A percentile compares a stretch with the other conserved stretches of the same genome.
Conservation (phyloP, 2,113 vertebrate species). For the Protobothrops mucrosquamatus region DNA sequence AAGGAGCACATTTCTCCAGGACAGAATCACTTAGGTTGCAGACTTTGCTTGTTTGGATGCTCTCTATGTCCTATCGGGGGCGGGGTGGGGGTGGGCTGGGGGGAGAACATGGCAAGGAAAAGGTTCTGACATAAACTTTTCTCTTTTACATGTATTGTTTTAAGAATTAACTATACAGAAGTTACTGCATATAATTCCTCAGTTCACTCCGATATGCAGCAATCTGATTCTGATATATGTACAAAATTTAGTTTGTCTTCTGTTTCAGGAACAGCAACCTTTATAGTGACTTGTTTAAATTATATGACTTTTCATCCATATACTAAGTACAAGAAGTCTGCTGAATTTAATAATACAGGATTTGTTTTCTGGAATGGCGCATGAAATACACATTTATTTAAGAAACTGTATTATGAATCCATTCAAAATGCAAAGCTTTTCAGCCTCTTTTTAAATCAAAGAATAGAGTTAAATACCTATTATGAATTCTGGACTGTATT, state of each 20-base stretch:
- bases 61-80: neutral
- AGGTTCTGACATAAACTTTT: neutral
- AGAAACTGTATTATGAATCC: neutral
- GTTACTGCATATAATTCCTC: neutral
- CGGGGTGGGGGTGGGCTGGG: too few relatives aligned
- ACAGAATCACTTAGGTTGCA: neutral
- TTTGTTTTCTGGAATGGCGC: neutral
- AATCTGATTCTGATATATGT: neutral
- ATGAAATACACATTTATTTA: neutral
- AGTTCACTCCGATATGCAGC: neutral
- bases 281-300: neutral
- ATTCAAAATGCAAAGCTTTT: neutral
- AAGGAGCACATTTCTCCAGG: neutral
- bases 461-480: neutral
- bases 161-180: neutral
- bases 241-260: neutral
- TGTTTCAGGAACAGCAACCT: neutral
- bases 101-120: neutral
- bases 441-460: neutral
- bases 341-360: neutral
- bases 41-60: neutral
- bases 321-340: neutral
- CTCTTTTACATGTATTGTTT: neutral
- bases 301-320: slow-evolving; percentile 1
- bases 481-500: neutral